Conservation (phyloP, 2,888 invertebrate genomes). For the Agrochola macilenta region DNA sequence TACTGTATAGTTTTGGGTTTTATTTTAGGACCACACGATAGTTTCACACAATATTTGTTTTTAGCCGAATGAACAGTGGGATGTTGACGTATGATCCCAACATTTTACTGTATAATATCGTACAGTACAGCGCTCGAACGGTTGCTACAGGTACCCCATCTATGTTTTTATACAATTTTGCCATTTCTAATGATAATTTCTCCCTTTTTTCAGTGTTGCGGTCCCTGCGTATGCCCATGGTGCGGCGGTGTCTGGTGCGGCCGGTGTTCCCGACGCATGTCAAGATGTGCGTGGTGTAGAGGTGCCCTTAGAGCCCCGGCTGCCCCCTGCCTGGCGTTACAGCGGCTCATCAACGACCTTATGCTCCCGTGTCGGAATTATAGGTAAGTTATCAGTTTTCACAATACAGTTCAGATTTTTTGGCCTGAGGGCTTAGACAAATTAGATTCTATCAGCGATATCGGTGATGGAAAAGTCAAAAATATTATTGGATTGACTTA, state of each 20-base stretch:
- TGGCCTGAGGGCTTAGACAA: too few relatives aligned
- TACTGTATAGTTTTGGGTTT: not conserved
- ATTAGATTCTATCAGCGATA: not conserved
- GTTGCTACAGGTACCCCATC: not conserved
- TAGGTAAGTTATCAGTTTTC: slow-evolving; percentile 74
- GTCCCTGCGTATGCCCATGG: slow-evolving; percentile 87
- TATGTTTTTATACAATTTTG: not conserved
- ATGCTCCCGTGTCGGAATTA: slow-evolving; percentile 88
- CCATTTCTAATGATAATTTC: not conserved
- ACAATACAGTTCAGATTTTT: not conserved
- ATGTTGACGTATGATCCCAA: not conserved
- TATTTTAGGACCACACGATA: not conserved
- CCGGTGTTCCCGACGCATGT: slow-evolving; percentile 83
- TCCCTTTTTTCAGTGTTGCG: slow-evolving; percentile 80
- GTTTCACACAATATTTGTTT: not conserved
- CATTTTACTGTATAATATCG: not conserved
- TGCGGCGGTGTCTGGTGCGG: slow-evolving; percentile 88
- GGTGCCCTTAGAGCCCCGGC: slow-evolving; percentile 83
- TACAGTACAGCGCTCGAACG: not conserved
- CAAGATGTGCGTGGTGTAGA: slow-evolving; percentile 87
- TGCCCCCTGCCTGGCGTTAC: slow-evolving; percentile 83
- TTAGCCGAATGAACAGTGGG: not conserved
- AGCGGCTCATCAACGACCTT: slow-evolving; percentile 85
- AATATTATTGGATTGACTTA: not conserved
- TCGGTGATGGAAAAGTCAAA: not conserved